Percentiles rank a stretch among this genome's conserved stretches.
Conservation (phyloP, 2,888 invertebrate species). For the Cyclophora albipunctata region DNA sequence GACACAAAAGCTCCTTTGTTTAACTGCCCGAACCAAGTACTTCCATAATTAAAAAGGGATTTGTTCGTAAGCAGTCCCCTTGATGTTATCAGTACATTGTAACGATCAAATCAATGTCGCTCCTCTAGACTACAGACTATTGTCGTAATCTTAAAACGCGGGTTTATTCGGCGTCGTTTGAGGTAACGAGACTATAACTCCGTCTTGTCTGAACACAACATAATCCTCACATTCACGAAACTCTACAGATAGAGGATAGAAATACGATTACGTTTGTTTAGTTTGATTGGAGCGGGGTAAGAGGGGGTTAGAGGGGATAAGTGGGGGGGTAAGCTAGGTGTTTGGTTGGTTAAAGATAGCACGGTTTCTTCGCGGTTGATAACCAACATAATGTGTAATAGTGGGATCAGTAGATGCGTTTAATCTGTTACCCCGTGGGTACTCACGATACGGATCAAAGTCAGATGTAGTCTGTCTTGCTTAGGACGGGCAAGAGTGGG, state of each 20-base stretch:
- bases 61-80: constrained; percentile 21
- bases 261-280: constrained; percentile 72
- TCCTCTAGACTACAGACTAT: constrained; percentile 27
- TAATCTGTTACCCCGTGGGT: constrained; percentile 65
- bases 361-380: constrained; percentile 72
- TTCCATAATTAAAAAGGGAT: constrained; percentile 23
- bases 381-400: constrained; percentile 63
- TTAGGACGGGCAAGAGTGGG: constrained; percentile 63
- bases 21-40: constrained; percentile 11
- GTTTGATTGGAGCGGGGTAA: constrained; percentile 70
- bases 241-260: constrained; percentile 63
- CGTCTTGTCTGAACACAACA: constrained; percentile 53
- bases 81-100: constrained; percentile 34
- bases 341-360: constrained; percentile 66
- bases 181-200: constrained; percentile 67
- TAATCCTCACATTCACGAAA: constrained; percentile 62
- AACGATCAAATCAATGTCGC: constrained; percentile 33
- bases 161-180: constrained; percentile 49
- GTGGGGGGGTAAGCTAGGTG: no score
- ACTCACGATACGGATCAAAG: constrained; percentile 69
- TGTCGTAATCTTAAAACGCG: constrained; percentile 36
- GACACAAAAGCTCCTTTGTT: constrained; percentile 1
- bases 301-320: constrained; percentile 15
- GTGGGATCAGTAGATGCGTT: constrained; percentile 45
- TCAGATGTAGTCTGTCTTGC: constrained; percentile 74